Evolutionary conservation across 2,113 vertebrate genomes (phyloP).

Genomic region (Gadus macrocephalus): DNA sequence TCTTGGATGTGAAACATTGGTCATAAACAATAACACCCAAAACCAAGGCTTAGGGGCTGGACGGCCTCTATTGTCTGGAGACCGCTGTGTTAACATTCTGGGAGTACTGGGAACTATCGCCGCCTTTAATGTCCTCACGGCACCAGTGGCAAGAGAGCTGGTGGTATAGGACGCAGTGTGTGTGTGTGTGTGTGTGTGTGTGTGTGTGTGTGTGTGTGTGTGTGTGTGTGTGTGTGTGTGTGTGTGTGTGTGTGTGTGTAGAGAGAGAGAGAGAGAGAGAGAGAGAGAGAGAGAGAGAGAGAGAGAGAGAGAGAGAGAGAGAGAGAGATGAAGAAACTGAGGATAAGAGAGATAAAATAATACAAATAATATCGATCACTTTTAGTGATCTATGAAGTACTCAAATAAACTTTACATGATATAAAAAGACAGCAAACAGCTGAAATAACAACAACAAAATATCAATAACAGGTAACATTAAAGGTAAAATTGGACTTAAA

Average conservation of each 20-base stretch:
- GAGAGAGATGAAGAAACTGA: too few species aligned
- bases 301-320: not conserved
- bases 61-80: not conserved
- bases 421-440: too few species aligned
- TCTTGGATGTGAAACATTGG: not conserved
- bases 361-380: too few species aligned
- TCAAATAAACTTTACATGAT: too few species aligned
- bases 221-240: constrained; percentile 1
- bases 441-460: too few species aligned
- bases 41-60: not conserved
- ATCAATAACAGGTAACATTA: too few species aligned
- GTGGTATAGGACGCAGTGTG: not conserved
- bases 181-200: not conserved
- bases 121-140: constrained; percentile 5
- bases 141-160: not conserved
- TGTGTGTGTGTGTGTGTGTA: not conserved
- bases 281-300: not conserved
- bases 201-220: constrained; percentile 5
- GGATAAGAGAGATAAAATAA: too few species aligned
- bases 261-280: not conserved
- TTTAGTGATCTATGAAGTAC: too few species aligned
- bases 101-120: constrained; percentile 12
- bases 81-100: not conserved
- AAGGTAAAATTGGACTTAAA: too few species aligned
- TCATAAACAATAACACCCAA: not conserved